Percentiles rank a stretch among this genome's conserved stretches.
Conservation (phyloP, 2,797 vertebrate genomes). For the Pipistrellus pipistrellus region DNA sequence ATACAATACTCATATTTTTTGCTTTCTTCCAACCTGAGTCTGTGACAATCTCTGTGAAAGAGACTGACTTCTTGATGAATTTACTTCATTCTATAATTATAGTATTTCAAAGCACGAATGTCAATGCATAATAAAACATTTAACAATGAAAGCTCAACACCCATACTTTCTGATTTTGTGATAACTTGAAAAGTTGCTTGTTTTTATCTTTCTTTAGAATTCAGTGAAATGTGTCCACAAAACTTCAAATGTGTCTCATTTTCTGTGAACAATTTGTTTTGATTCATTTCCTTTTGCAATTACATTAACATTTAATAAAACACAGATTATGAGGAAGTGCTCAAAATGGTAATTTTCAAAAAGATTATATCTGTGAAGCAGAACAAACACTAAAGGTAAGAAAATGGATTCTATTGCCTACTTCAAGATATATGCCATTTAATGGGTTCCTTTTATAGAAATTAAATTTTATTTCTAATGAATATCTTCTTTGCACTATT, state of each 20-base stretch:
- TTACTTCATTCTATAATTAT: not conserved
- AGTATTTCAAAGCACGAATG: not conserved
- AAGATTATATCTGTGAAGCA: conserved; percentile 65
- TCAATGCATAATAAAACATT: not conserved
- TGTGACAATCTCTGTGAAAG: not conserved
- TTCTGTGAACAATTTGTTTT: conserved; percentile 76
- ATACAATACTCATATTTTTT: not conserved
- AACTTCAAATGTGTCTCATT: conserved; percentile 69
- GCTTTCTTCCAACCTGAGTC: not conserved
- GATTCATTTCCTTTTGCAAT: conserved; percentile 81
- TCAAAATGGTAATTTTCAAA: conserved; percentile 78
- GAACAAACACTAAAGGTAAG: conserved; percentile 69
- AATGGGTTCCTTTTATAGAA: conserved; percentile 33
- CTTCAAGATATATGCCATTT: conserved; percentile 47
- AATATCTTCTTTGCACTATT: conserved; percentile 44
- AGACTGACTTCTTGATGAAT: not conserved
- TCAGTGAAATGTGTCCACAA: conserved; percentile 65
- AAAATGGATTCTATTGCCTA: conserved; percentile 60
- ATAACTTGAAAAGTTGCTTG: not conserved
- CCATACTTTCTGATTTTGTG: conserved; percentile 33
- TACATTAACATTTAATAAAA: conserved; percentile 81
- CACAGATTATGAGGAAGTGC: conserved; percentile 74
- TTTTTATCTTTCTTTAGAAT: conserved; percentile 75
- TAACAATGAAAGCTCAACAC: not conserved
- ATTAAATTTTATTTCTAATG: conserved; percentile 54